phyloP scores from a whole-genome alignment of 1,140 invertebrate species.

The Heliconius melpomene region DNA sequence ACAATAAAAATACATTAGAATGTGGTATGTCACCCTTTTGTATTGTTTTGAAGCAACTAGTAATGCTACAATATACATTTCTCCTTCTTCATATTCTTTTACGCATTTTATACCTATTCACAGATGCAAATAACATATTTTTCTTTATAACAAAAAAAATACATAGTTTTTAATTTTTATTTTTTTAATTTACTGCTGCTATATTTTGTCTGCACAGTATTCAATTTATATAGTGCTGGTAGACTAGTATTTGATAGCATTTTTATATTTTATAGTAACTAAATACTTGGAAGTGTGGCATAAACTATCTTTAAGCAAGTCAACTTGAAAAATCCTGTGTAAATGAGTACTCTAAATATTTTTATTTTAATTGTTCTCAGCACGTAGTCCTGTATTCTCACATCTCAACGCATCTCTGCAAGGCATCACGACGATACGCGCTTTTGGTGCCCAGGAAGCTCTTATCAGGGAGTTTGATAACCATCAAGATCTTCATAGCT shows the following conservation, averaged over 20 bases:
- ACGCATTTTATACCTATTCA: too few relatives aligned
- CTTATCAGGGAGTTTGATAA: conserved; percentile 91
- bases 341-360: too few relatives aligned
- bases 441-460: conserved; percentile 89
- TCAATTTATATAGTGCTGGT: not conserved
- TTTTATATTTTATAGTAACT: too few relatives aligned
- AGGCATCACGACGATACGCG: conserved; percentile 94
- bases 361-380: conserved; percentile 63
- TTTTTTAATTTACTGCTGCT: not conserved
- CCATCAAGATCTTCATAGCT: conserved; percentile 87
- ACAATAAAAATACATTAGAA: not conserved
- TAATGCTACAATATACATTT: too few relatives aligned
- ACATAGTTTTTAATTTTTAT: not conserved
- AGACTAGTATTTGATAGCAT: not conserved
- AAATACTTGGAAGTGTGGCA: too few relatives aligned
- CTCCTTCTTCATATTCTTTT: too few relatives aligned
- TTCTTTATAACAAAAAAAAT: not conserved
- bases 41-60: too few relatives aligned
- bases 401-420: conserved; percentile 94
- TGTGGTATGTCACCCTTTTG: too few relatives aligned
- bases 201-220: not conserved
- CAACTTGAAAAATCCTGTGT: not conserved
- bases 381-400: conserved; percentile 91
- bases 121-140: not conserved
- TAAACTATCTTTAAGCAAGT: too few relatives aligned